These are phyloP conservation scores for Lycodopsis pacificus DNA, from an alignment of 2,797 vertebrate species.

Conservation along the genomic window DNA sequence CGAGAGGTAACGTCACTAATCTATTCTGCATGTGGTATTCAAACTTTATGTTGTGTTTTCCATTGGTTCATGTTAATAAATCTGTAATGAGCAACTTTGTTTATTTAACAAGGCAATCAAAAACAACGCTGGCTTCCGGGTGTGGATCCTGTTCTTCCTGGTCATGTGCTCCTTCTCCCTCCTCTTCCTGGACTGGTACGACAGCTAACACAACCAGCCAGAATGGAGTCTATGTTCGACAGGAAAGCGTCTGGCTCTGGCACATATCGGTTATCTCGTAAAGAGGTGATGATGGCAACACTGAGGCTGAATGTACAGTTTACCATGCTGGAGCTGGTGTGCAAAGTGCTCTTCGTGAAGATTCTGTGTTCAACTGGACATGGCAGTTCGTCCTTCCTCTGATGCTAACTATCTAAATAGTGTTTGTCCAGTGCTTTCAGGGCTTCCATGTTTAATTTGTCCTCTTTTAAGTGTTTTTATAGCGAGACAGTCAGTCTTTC, in stretches of 20 bases:
- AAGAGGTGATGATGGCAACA: constrained; percentile 14
- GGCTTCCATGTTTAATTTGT: constrained; percentile 15
- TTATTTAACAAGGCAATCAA: constrained; percentile 91
- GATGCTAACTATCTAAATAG: constrained; percentile 16
- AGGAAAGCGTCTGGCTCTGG: constrained; percentile 23
- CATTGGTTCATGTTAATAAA: neutral
- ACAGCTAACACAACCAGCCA: constrained; percentile 85
- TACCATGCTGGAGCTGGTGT: constrained; percentile 12
- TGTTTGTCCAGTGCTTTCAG: constrained; percentile 2
- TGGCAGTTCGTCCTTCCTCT: constrained; percentile 10
- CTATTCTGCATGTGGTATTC: neutral
- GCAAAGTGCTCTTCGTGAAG: constrained; percentile 22
- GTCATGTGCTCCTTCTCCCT: constrained; percentile 99
- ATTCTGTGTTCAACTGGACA: constrained; percentile 14
- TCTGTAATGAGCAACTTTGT: neutral
- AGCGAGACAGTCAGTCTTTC: constrained; percentile 21
- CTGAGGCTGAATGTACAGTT: constrained; percentile 31
- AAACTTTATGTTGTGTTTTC: neutral
- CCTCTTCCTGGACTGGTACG: constrained; percentile 99
- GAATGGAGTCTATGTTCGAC: constrained; percentile 23
- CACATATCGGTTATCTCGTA: constrained; percentile 22
- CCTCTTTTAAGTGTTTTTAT: constrained; percentile 14
- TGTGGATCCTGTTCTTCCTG: constrained; percentile 99
- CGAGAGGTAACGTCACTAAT: constrained; percentile 87
- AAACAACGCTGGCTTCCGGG: constrained; percentile 98